Evolutionary conservation across 2,113 vertebrate genomes (phyloP), one percentile per base, ranked within the genome.

Genomic region (Coptodon rendalli): DNA sequence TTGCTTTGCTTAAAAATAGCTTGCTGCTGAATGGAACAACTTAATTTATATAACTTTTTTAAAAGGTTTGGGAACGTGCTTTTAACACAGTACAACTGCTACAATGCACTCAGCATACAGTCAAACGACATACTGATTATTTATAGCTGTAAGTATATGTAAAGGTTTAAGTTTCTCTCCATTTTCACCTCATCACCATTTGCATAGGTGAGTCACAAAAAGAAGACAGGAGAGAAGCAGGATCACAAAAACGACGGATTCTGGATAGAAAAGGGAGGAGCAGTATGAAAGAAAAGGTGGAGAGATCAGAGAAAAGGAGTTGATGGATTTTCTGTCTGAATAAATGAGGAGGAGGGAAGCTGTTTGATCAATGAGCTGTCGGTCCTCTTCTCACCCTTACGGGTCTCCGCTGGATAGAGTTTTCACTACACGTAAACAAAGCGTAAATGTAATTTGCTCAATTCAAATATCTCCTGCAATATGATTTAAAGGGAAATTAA

Each of bases 281-380:
- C 61, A 10, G 83, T 43, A 6, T 71, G 81, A 92, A 81, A 87
- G 90, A 91, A 81, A 87, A 94, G 93, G 95, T 88, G 93, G 87
- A 86, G 86, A 94, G 88, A 93, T 94, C 92, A 94, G 93, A 94
- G 91, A 87, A 92, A 93, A 92, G 29, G 68, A 93, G 78, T 66
- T 95, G 93, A 95, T 96, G 92, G 95, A 96, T 96, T 96, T 96
- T 88, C 94, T 95, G 95, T 94, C 95, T 87, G 90, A 93, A 94
- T 94, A 93, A 95, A 93, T 90, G 90, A 96, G 90, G 88, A 96
- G 92, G 92, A 92, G 92, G 92, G 93, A 94, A 92, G 95, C 92
- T 91, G 93, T 91, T 94, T 95, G 95, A 96, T 96, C 95, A 95
- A 96, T 96, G 93, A 89, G 92, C 93, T 90, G 94, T 90, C 94